These are phyloP conservation scores for Callipepla californica DNA, from an alignment of 2,113 vertebrate genomes.

Conservation along the genomic window DNA sequence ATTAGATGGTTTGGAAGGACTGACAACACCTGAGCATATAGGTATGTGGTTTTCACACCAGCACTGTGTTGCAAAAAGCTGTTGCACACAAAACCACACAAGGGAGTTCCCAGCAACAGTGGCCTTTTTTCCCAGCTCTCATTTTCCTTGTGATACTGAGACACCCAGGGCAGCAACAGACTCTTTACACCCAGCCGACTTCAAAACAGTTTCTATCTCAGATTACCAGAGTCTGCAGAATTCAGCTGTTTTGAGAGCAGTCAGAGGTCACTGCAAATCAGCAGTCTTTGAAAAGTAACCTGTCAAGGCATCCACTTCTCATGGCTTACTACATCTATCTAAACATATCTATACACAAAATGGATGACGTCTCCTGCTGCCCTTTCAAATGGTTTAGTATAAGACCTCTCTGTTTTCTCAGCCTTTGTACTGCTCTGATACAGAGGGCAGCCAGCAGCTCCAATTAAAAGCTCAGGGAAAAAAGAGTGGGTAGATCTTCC, in stretches of 20 bases:
- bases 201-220: slow-evolving; percentile 55
- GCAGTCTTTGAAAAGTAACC: slow-evolving; percentile 69
- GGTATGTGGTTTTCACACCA: background rate
- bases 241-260: slow-evolving; percentile 66
- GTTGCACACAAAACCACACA: background rate
- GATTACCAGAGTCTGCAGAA: slow-evolving; percentile 64
- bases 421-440: slow-evolving; percentile 66
- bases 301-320: slow-evolving; percentile 73
- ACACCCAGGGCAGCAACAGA: slow-evolving; percentile 27
- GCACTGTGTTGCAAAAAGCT: background rate
- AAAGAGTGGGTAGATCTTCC: slow-evolving; percentile 61
- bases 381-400: slow-evolving; percentile 61
- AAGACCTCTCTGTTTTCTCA: slow-evolving; percentile 67
- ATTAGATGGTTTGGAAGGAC: background rate
- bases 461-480: slow-evolving; percentile 68
- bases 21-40: background rate
- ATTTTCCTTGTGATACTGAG: slow-evolving; percentile 22
- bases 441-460: slow-evolving; percentile 54
- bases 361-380: slow-evolving; percentile 70
- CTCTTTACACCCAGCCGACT: slow-evolving; percentile 64
- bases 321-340: slow-evolving; percentile 72
- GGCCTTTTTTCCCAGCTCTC: background rate
- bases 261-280: slow-evolving; percentile 74
- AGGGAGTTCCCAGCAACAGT: background rate
- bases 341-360: slow-evolving; percentile 60